These are phyloP conservation scores for Vanessa cardui DNA, from an alignment of 2,888 invertebrate genomes.

Conservation along the genomic window DNA sequence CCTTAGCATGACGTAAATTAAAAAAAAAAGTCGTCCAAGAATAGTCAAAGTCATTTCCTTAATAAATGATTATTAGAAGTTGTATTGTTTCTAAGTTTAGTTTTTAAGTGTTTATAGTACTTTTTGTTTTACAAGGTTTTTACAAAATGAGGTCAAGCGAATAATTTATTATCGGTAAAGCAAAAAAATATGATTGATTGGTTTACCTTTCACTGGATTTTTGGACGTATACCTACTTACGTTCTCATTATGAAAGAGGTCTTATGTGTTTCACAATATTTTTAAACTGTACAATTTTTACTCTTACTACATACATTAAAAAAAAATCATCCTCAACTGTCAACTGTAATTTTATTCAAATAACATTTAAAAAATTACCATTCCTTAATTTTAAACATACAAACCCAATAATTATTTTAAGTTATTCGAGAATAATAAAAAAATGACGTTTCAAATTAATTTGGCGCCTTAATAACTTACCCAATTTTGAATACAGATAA, in stretches of 20 bases:
- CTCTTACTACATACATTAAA: neutral
- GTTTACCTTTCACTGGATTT: slow-evolving; percentile 28
- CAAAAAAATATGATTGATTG: slow-evolving; percentile 30
- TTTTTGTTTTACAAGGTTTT: slow-evolving; percentile 22
- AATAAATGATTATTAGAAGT: neutral
- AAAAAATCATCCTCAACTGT: no score
- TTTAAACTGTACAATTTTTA: neutral
- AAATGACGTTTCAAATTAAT: neutral
- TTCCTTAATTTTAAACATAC: neutral
- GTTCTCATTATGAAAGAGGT: slow-evolving; percentile 24
- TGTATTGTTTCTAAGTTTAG: slow-evolving; percentile 4
- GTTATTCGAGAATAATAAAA: neutral
- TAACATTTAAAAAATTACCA: no score
- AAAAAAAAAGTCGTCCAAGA: no score
- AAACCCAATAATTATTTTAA: neutral
- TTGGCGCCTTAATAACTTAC: slow-evolving; percentile 1
- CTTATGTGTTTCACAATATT: slow-evolving; percentile 3
- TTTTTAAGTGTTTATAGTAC: neutral
- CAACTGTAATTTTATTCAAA: no score
- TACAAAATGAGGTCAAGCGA: slow-evolving; percentile 25
- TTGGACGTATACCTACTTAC: slow-evolving; percentile 24
- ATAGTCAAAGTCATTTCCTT: no score
- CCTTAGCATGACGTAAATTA: no score
- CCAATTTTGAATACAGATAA: neutral
- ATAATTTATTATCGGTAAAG: slow-evolving; percentile 23